These are phyloP conservation scores for Emydocephalus ijimae DNA, from an alignment of 2,113 vertebrate genomes.

Conservation along the genomic window DNA sequence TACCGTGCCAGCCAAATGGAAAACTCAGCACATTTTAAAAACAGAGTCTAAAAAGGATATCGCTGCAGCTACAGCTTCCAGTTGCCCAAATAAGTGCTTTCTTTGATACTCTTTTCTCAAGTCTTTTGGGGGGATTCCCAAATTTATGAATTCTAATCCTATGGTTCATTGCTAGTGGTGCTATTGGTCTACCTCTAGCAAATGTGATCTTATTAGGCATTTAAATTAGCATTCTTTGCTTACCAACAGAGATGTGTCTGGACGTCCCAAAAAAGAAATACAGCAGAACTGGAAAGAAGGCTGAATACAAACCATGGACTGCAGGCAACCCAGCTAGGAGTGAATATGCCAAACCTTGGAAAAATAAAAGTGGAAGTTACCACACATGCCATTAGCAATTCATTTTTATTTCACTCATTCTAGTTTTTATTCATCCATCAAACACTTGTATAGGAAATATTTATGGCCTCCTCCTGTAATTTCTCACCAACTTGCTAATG, in stretches of 20 bases:
- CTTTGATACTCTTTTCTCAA: not conserved
- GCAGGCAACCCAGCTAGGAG: slow-evolving; percentile 86
- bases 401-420: not conserved
- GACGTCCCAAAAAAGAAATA: slow-evolving; percentile 94
- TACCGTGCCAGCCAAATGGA: not conserved
- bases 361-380: not conserved
- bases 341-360: slow-evolving; percentile 88
- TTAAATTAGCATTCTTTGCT: slow-evolving; percentile 49
- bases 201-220: not conserved
- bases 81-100: not conserved
- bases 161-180: not conserved
- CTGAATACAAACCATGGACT: slow-evolving; percentile 86
- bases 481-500: not conserved
- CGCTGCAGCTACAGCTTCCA: not conserved
- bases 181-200: not conserved
- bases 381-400: not conserved
- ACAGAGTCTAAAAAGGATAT: not conserved
- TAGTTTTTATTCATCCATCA: not conserved
- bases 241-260: slow-evolving; percentile 89
- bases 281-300: slow-evolving; percentile 86
- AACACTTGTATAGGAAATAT: not conserved
- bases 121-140: not conserved
- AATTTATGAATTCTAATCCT: not conserved
- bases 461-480: not conserved
- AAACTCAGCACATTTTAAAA: not conserved